Conservation (phyloP, 2,888 invertebrate species). For the Chrysotoxum bicinctum region DNA sequence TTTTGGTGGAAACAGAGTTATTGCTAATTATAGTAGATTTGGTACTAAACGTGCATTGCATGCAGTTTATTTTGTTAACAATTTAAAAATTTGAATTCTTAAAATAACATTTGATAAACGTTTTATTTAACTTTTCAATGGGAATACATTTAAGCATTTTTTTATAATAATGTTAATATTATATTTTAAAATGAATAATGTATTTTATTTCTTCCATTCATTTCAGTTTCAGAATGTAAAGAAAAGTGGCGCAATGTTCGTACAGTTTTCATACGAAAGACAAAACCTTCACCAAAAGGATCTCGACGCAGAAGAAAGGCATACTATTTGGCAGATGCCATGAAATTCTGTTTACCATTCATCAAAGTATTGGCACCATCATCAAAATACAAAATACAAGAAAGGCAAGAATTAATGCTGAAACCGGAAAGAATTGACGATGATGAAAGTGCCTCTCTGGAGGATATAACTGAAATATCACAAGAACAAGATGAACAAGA, state of each 20-base stretch:
- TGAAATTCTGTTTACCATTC: conserved; percentile 13
- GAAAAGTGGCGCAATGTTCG: conserved; percentile 17
- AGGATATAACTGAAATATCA: neutral
- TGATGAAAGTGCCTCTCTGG: neutral
- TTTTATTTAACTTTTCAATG: no score
- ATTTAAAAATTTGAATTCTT: no score
- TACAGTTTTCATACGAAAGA: conserved; percentile 13
- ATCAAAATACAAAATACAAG: neutral
- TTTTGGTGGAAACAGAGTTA: no score
- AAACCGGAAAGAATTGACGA: neutral
- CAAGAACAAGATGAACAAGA: neutral
- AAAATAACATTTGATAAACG: no score
- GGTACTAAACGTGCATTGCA: no score
- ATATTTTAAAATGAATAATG: no score
- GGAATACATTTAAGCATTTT: no score
- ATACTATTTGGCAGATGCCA: conserved; percentile 13
- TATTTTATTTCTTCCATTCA: neutral
- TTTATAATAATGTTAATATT: no score
- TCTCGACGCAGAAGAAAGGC: neutral
- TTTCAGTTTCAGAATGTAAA: conserved; percentile 9
- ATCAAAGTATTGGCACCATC: neutral
- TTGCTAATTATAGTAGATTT: no score
- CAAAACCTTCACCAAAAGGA: neutral
- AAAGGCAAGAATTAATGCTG: neutral
- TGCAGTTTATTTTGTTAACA: no score